Conservation (phyloP, 30 jellyfish, hydroid and myxozoan species). For the Aurelia sp. region DNA sequence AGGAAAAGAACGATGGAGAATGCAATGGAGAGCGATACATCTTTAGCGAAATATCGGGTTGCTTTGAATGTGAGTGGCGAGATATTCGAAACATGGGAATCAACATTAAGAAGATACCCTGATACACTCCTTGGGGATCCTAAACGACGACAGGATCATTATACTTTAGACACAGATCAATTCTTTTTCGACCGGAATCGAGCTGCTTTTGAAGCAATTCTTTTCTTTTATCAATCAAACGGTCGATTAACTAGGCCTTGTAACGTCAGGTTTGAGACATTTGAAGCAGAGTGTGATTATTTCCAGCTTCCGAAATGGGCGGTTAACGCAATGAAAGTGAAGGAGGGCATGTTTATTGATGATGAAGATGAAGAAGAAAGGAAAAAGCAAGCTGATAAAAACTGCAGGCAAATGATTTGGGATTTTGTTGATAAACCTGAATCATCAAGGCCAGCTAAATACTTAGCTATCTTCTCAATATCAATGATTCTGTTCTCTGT, state of each 20-base stretch:
- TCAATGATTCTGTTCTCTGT: slow-evolving; percentile 78
- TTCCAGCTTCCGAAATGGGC: slow-evolving; percentile 77
- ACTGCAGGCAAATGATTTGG: slow-evolving; percentile 59
- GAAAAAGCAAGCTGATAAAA: background rate
- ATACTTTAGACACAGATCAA: slow-evolving; percentile 39
- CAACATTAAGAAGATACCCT: slow-evolving; percentile 89
- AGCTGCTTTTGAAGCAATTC: slow-evolving; percentile 88
- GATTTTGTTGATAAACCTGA: slow-evolving; percentile 84
- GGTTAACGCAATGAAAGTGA: slow-evolving; percentile 69
- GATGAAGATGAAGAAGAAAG: slow-evolving; percentile 7
- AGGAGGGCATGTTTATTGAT: slow-evolving; percentile 66
- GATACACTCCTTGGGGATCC: slow-evolving; percentile 89
- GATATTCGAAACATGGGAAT: slow-evolving; percentile 86
- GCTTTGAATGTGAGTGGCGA: slow-evolving; percentile 88
- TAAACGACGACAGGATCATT: slow-evolving; percentile 36
- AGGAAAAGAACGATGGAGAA: background rate
- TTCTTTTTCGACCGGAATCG: slow-evolving; percentile 87
- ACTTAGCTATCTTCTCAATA: slow-evolving; percentile 71
- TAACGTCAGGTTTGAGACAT: slow-evolving; percentile 76
- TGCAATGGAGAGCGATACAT: background rate
- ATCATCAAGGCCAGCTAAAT: slow-evolving; percentile 76
- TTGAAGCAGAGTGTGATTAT: slow-evolving; percentile 85
- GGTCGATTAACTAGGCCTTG: slow-evolving; percentile 90
- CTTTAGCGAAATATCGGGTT: slow-evolving; percentile 19
- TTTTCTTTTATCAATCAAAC: slow-evolving; percentile 88